Percentiles rank a stretch among this genome's conserved stretches.
These are phyloP conservation scores for Sula dactylatra DNA, from an alignment of 2,113 vertebrate species.

Conservation along the genomic window DNA sequence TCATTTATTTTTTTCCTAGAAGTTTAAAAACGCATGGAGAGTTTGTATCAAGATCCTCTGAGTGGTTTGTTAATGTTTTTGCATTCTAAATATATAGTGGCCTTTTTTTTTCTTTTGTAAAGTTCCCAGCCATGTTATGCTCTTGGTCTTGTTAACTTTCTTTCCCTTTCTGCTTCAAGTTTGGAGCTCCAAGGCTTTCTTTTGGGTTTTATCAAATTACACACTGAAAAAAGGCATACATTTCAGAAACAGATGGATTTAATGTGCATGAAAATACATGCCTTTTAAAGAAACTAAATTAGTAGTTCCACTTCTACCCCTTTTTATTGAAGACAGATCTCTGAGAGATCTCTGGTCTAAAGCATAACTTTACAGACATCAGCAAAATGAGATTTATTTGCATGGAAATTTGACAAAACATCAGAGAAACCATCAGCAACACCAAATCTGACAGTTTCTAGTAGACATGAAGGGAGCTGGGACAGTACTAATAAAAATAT, in stretches of 20 bases:
- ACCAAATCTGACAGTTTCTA: conserved; percentile 8
- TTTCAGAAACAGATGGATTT: conserved; percentile 86
- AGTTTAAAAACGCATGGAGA: not conserved
- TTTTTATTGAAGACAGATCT: conserved; percentile 82
- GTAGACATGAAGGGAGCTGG: not conserved
- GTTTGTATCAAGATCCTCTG: not conserved
- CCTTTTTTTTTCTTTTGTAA: not conserved
- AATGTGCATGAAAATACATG: conserved; percentile 84
- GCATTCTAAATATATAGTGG: conserved; percentile 58
- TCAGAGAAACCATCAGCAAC: conserved; percentile 59
- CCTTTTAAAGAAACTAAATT: conserved; percentile 85
- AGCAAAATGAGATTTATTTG: conserved; percentile 75
- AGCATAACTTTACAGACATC: conserved; percentile 76
- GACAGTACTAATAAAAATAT: not conserved
- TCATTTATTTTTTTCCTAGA: not conserved
- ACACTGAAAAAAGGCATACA: conserved; percentile 71
- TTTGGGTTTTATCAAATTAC: conserved; percentile 83
- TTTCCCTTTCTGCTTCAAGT: conserved; percentile 66
- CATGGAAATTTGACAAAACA: conserved; percentile 69
- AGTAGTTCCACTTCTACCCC: conserved; percentile 81
- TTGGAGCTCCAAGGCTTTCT: conserved; percentile 66
- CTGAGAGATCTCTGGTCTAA: conserved; percentile 66
- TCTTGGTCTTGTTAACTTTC: not conserved
- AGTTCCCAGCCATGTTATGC: not conserved
- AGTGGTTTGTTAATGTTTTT: not conserved